Base-by-base conservation (phyloP, 2,888 invertebrate genomes). In the Eristalinus sepulchralis region DNA sequence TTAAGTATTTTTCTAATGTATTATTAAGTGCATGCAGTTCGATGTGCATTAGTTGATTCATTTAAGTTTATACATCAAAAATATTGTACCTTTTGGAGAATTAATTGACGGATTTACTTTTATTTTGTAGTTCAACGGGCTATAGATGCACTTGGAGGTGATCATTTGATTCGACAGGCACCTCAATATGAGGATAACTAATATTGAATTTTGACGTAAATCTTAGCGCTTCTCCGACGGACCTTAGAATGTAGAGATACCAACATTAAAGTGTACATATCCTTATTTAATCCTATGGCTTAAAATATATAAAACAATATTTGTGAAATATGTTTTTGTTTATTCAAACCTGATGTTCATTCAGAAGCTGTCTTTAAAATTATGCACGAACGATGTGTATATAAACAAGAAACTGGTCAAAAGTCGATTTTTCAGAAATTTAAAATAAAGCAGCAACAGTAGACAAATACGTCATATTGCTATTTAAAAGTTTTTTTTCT, bases 111-210 rank as follows among this genome's bases (percentile, higher is more conserved):
- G 27, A 47, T 47, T n/a, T 2, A 17, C 17, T 47, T 47, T 47
- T 47, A 24, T 63, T 66, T 24, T 17, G 11, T 17, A 81, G 81
- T 81, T 62, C 73, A 75, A 57, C 55, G 81, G 1, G 75, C 81
- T 1, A 63, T 81, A 33, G 81, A 81, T 13, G 34, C 75, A 17
- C 67, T 81, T 9, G 81, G 81, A 31, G 81, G 81, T 8, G 81
- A 81, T 64, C 81, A 81, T 17, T 36, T 81, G 57, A 75, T 81
- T 2, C 72, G 79, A 17, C 62, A 68, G 2, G 22, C 11, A 11
- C 72, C 73, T n/a, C 55, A 73, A 53, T 20, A 24, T 3, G 47
- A 64, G 59, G 31, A 66, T 9, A 10, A 78, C 13, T 78, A 78
- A 22, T 17, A 9, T n/a, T n/a, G 6, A 47, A 47, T 1, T 47